Evolutionary conservation across 1,140 invertebrate genomes (phyloP).

Genomic region (Drosophila quadrilineata): DNA sequence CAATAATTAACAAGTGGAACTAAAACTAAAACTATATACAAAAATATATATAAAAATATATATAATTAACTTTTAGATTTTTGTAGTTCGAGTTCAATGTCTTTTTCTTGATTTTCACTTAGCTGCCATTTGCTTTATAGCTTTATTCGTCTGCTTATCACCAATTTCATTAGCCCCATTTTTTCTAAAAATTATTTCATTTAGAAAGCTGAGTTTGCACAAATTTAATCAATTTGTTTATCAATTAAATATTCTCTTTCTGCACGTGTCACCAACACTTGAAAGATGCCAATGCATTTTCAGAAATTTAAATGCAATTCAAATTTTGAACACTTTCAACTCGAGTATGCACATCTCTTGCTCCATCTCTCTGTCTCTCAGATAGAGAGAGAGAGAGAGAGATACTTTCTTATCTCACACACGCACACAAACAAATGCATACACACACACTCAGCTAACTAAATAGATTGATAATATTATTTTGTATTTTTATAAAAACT

Average conservation of each 20-base stretch:
- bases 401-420: slow-evolving; percentile 21
- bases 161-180: slow-evolving; percentile 8
- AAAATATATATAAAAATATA: not conserved
- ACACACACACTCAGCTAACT: not conserved
- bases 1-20: too few species aligned
- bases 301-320: slow-evolving; percentile 2
- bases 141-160: slow-evolving; percentile 10
- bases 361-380: not conserved
- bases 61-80: not conserved
- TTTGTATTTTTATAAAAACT: slow-evolving; percentile 17
- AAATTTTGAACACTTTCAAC: slow-evolving; percentile 1
- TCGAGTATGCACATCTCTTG: not conserved
- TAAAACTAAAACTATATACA: not conserved
- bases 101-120: slow-evolving; percentile 17
- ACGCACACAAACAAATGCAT: slow-evolving; percentile 1
- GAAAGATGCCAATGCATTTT: slow-evolving; percentile 1
- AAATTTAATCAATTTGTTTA: not conserved
- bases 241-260: slow-evolving; percentile 1
- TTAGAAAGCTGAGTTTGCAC: not conserved
- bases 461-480: slow-evolving; percentile 10
- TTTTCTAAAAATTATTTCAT: slow-evolving; percentile 15
- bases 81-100: not conserved
- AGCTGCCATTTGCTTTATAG: slow-evolving; percentile 11
- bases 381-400: not conserved
- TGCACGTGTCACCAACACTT: not conserved